Evolutionary conservation across 2,797 vertebrate genomes (phyloP).

Genomic region (Pseudochirops cupreus): DNA sequence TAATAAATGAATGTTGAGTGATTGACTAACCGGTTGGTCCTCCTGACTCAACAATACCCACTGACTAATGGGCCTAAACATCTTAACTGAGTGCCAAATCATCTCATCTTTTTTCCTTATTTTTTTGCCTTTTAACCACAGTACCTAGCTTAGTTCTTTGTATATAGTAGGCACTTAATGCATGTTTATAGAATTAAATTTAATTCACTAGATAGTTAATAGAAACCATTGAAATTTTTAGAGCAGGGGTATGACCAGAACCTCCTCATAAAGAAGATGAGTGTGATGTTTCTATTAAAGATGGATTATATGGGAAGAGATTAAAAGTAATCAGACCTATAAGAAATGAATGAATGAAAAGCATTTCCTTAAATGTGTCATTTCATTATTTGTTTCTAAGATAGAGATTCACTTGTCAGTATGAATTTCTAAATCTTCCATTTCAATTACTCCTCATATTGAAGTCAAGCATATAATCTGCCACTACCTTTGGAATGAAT

Average conservation of each 20-base stretch:
- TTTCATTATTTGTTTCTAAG: slow-evolving; percentile 5
- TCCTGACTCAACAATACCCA: neutral
- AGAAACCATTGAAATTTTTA: neutral
- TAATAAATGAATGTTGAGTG: neutral
- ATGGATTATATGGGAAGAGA: neutral
- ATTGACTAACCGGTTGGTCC: neutral
- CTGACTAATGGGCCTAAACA: neutral
- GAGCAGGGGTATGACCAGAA: neutral
- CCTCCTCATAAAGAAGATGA: neutral
- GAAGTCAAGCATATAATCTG: slow-evolving; percentile 51
- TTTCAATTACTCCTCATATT: slow-evolving; percentile 41
- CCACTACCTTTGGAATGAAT: slow-evolving; percentile 39
- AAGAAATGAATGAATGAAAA: neutral
- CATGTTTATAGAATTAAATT: neutral
- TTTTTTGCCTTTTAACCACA: neutral
- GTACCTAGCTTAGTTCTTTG: neutral
- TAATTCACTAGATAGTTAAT: neutral
- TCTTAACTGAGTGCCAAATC: neutral
- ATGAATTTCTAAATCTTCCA: slow-evolving; percentile 46
- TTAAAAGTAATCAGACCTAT: neutral
- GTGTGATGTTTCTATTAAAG: neutral
- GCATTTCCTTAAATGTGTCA: neutral
- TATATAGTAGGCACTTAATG: neutral
- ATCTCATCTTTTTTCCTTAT: neutral
- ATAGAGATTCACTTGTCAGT: slow-evolving; percentile 10